These are phyloP conservation scores for Gnathonemus echidnorhynchus DNA, from an alignment of 2,113 vertebrate genomes.

Conservation along the genomic window DNA sequence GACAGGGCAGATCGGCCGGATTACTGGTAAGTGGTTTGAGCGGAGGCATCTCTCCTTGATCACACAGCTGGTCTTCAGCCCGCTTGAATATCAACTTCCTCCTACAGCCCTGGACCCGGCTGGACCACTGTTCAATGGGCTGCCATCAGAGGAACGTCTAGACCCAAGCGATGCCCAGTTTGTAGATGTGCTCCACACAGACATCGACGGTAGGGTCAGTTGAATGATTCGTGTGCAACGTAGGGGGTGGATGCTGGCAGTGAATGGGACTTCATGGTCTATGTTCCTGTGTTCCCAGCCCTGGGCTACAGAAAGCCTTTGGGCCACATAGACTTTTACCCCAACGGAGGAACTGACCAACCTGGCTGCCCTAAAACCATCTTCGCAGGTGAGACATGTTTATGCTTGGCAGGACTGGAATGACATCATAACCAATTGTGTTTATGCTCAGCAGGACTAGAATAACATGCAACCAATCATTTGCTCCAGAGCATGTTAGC, in stretches of 20 bases:
- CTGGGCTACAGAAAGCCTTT: conserved; percentile 71
- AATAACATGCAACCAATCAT: neutral
- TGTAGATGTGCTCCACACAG: conserved; percentile 88
- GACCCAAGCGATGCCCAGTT: conserved; percentile 76
- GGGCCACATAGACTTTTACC: conserved; percentile 86
- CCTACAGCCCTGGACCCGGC: conserved; percentile 84
- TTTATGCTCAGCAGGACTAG: neutral
- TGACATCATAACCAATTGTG: neutral
- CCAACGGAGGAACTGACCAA: conserved; percentile 83
- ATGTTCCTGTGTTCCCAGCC: conserved; percentile 45
- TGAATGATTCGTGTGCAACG: neutral
- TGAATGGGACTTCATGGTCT: neutral
- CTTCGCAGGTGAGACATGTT: conserved; percentile 66
- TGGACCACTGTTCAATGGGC: conserved; percentile 68
- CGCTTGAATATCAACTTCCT: neutral
- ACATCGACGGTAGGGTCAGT: conserved; percentile 64
- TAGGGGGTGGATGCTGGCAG: neutral
- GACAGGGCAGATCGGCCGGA: conserved; percentile 74
- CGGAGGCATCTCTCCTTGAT: neutral
- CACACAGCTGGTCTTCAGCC: neutral
- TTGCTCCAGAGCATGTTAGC: neutral
- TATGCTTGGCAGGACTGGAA: neutral
- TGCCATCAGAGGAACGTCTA: conserved; percentile 54
- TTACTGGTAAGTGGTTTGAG: conserved; percentile 62
- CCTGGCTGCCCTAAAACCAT: conserved; percentile 80